Percentiles rank a stretch among this genome's conserved stretches.
phyloP scores from a whole-genome alignment of 2,113 vertebrate genomes.

The Phainopepla nitens region DNA sequence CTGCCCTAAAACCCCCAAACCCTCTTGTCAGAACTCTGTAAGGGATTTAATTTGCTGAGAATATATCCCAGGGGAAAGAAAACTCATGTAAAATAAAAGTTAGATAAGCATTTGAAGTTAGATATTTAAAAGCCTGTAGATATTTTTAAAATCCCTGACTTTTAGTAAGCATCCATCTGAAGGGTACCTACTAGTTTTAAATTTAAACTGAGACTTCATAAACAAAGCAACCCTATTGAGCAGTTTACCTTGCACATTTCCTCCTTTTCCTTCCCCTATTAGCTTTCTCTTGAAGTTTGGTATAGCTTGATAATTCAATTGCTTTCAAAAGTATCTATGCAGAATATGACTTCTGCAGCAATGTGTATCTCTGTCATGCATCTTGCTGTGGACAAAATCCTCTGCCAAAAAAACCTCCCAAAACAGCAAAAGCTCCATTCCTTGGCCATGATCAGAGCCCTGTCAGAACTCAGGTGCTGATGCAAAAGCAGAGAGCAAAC shows the following conservation, averaged over 20 bases:
- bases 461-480: not conserved
- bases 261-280: not conserved
- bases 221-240: not conserved
- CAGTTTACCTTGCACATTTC: not conserved
- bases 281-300: not conserved
- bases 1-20: not conserved
- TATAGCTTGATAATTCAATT: not conserved
- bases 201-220: not conserved
- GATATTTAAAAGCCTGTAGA: not conserved
- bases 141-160: not conserved
- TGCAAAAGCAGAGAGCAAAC: not conserved
- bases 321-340: not conserved
- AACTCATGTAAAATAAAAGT: not conserved
- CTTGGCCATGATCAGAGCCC: not conserved
- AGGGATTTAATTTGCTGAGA: not conserved
- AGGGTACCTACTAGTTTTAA: not conserved
- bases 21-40: not conserved
- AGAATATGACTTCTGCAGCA: not conserved
- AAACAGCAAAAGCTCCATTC: not conserved
- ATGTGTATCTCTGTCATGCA: not conserved
- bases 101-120: not conserved
- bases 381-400: not conserved
- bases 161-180: not conserved
- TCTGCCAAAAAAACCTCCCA: not conserved
- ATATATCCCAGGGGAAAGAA: not conserved